Conservation (phyloP, 2,888 invertebrate species). For the Rhabditoides inermis region DNA sequence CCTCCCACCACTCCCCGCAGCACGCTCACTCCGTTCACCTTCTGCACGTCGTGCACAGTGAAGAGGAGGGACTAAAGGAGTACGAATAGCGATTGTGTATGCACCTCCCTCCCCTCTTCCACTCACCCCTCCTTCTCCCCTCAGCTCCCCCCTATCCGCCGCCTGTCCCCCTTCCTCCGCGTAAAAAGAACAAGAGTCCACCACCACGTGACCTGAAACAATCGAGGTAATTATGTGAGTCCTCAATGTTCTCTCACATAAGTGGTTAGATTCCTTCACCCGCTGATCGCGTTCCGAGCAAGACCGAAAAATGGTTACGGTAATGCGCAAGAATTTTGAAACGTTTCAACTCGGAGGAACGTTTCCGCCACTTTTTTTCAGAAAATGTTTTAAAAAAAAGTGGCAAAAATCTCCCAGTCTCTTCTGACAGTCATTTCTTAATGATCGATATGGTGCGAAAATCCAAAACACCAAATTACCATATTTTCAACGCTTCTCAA, state of each 20-base stretch:
- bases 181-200: slow-evolving; percentile 23
- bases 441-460: too few relatives aligned
- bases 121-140: not conserved
- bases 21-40: not conserved
- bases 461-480: too few relatives aligned
- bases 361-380: not conserved
- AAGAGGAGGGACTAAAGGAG: not conserved
- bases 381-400: not conserved
- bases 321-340: slow-evolving; percentile 8
- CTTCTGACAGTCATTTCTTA: too few relatives aligned
- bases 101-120: not conserved
- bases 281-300: slow-evolving; percentile 2
- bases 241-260: too few relatives aligned
- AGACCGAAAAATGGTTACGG: slow-evolving; percentile 7
- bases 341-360: not conserved
- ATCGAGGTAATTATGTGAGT: too few relatives aligned
- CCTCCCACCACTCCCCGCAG: too few relatives aligned
- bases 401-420: too few relatives aligned
- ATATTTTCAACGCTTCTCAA: too few relatives aligned
- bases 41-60: not conserved
- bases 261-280: too few relatives aligned
- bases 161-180: slow-evolving; percentile 11
- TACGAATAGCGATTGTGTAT: not conserved
- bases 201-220: slow-evolving; percentile 10
- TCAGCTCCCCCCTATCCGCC: not conserved